These are phyloP conservation scores for Conger conger DNA, from an alignment of 2,113 vertebrate species.

Conservation along the genomic window DNA sequence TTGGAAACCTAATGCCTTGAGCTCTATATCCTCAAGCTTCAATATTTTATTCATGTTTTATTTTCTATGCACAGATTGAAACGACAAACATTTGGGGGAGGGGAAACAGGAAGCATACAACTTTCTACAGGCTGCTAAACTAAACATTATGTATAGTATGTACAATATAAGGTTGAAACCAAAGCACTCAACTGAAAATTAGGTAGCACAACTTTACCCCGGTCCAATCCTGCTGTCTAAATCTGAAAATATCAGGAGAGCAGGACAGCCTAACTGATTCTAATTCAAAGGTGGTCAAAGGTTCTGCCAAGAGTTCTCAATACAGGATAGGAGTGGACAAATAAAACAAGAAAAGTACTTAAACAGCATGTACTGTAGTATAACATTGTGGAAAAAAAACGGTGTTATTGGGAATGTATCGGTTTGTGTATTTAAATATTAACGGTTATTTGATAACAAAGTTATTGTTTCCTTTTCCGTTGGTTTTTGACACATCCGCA, in stretches of 20 bases:
- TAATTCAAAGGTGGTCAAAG: not conserved
- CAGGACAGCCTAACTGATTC: not conserved
- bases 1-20: not conserved
- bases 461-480: constrained; percentile 3
- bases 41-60: not conserved
- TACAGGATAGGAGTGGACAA: not conserved
- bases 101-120: not conserved
- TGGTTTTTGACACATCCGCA: constrained; percentile 12
- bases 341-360: not conserved
- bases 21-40: not conserved
- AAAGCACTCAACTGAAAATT: not conserved
- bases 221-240: not conserved
- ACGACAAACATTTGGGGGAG: not conserved
- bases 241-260: not conserved
- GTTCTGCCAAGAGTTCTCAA: not conserved
- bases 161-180: not conserved
- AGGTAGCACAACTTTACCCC: not conserved
- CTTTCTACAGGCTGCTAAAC: not conserved
- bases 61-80: not conserved
- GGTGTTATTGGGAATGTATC: not conserved
- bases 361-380: not conserved
- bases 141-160: too few relatives aligned
- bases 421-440: not conserved
- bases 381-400: not conserved
- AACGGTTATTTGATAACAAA: not conserved